Percentiles rank a stretch among this genome's conserved stretches.
Conservation (phyloP, 1,140 invertebrate genomes). For the Eciton burchellii region DNA sequence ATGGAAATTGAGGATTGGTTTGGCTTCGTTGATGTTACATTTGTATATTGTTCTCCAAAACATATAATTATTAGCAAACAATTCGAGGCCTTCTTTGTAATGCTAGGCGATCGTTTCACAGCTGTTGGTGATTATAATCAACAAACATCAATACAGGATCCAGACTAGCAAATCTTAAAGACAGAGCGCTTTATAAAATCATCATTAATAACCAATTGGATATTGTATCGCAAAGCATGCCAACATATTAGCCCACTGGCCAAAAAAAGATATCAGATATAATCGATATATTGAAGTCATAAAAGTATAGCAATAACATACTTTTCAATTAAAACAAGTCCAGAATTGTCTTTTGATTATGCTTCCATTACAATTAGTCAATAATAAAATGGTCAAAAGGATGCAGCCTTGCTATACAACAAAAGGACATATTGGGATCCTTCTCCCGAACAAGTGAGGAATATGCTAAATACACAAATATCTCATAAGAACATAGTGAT, state of each 20-base stretch:
- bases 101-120: slow-evolving; percentile 62
- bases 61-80: slow-evolving; percentile 31
- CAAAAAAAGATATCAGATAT: slow-evolving; percentile 76
- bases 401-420: too few relatives aligned
- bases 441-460: not conserved
- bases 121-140: slow-evolving; percentile 82
- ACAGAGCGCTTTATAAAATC: too few relatives aligned
- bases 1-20: not conserved
- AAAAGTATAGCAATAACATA: slow-evolving; percentile 62
- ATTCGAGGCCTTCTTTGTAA: slow-evolving; percentile 62
- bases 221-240: too few relatives aligned
- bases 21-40: slow-evolving; percentile 20
- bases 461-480: not conserved
- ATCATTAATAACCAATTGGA: too few relatives aligned
- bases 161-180: slow-evolving; percentile 68
- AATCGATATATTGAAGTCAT: slow-evolving; percentile 78
- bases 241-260: slow-evolving; percentile 81
- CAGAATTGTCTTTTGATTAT: slow-evolving; percentile 71
- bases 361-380: slow-evolving; percentile 59
- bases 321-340: slow-evolving; percentile 41
- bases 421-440: not conserved
- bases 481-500: not conserved
- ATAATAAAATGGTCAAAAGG: not conserved
- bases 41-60: too few relatives aligned
- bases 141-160: slow-evolving; percentile 81